A percentile compares a stretch with the other conserved stretches of the same genome.
These are phyloP conservation scores for Acanthiza pusilla DNA, from an alignment of 2,797 vertebrate species.

Conservation along the genomic window DNA sequence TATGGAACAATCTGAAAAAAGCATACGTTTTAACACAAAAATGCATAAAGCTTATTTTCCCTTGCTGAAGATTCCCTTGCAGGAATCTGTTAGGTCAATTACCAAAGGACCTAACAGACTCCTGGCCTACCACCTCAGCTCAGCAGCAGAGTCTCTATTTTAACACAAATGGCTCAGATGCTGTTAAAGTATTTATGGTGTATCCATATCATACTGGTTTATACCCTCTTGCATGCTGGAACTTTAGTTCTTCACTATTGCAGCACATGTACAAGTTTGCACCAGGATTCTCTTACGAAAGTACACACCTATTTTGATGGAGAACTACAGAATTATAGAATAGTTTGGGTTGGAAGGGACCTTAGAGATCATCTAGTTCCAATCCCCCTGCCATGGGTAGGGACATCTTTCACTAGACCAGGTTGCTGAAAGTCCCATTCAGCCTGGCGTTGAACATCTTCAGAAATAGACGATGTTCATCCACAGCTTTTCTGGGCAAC, in stretches of 20 bases:
- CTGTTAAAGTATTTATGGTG: not conserved
- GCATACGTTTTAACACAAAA: not conserved
- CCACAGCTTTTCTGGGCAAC: not conserved
- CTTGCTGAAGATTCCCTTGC: not conserved
- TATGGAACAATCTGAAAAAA: not conserved
- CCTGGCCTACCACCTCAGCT: not conserved
- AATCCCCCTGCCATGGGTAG: not conserved
- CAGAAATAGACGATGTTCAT: not conserved
- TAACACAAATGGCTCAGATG: not conserved
- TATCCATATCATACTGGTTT: accelerated
- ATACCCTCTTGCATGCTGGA: not conserved
- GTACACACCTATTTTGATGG: not conserved
- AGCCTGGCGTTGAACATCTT: not conserved
- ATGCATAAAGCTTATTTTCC: not conserved
- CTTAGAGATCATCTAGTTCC: not conserved
- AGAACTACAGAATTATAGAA: not conserved
- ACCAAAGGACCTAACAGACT: not conserved
- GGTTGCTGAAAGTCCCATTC: not conserved
- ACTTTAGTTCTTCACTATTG: not conserved
- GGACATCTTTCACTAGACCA: not conserved
- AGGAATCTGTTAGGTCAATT: not conserved
- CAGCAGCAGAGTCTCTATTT: not conserved
- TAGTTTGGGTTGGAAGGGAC: not conserved
- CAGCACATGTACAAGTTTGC: not conserved
- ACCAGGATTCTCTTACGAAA: not conserved